Evolutionary conservation across 2,888 invertebrate genomes (phyloP).

Genomic region (Athalia circularis): DNA sequence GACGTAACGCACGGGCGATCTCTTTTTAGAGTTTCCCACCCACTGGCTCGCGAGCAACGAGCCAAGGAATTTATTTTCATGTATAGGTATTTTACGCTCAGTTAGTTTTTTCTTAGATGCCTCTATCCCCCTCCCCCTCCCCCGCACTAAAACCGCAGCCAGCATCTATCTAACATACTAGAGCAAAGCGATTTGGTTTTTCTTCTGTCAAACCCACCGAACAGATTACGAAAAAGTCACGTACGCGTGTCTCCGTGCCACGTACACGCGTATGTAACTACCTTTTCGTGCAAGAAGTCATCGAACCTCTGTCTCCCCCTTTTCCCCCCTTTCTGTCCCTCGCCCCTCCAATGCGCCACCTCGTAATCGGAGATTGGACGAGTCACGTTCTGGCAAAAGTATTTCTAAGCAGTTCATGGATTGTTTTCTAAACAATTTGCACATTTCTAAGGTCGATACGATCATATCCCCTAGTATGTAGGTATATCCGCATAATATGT

Average conservation of each 20-base stretch:
- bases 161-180: not conserved
- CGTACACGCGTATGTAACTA: slow-evolving; percentile 34
- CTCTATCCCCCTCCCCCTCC: not conserved
- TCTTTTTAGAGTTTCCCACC: slow-evolving; percentile 34
- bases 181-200: slow-evolving; percentile 27
- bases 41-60: slow-evolving; percentile 15
- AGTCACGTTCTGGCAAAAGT: slow-evolving; percentile 38
- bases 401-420: slow-evolving; percentile 44
- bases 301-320: slow-evolving; percentile 26
- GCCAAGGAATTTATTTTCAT: slow-evolving; percentile 39
- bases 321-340: slow-evolving; percentile 2
- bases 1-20: slow-evolving; percentile 20
- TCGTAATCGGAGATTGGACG: slow-evolving; percentile 40
- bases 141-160: too few relatives aligned
- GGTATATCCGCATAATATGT: too few relatives aligned
- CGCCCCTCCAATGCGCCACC: not conserved
- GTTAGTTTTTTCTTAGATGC: slow-evolving; percentile 38
- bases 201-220: slow-evolving; percentile 16
- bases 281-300: slow-evolving; percentile 41
- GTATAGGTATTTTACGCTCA: slow-evolving; percentile 39
- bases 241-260: slow-evolving; percentile 38
- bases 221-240: slow-evolving; percentile 42
- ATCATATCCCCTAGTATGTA: not conserved
- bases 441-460: slow-evolving; percentile 33
- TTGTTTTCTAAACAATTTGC: slow-evolving; percentile 40